Base-by-base conservation (phyloP, 2,797 vertebrate species). In the Champsocephalus gunnari region DNA sequence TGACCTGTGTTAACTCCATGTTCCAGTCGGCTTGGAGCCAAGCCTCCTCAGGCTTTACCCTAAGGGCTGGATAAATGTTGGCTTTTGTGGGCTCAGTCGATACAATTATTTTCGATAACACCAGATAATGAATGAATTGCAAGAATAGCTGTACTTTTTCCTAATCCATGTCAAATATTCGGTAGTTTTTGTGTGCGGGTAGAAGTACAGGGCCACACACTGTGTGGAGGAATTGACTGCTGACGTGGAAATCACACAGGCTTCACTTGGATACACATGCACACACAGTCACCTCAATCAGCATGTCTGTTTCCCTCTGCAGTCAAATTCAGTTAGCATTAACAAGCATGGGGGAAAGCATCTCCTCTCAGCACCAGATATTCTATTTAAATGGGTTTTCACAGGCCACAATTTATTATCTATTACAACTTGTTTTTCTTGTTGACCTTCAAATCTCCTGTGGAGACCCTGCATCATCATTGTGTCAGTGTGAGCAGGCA, bases 371-470 rank as follows among this genome's bases (percentile, higher is more conserved):
- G 77, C 56, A 50, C 69, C n/a, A 60, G 24, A 77, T 65, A 68
- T 87, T 84, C 66, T 10, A 24, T 82, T 70, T 87, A 85, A 91
- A 87, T 79, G 47, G 51, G 41, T 71, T 88, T 87, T 79, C 66
- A 80, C 66, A 56, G 63, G 57, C 76, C 3, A 0, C 63, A 56
- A 68, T 82, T 80, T 76, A 57, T 66, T 84, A 78, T 90, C 82
- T 69, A 71, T 87, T 86, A 84, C 86, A 87, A 75, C 74, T 86
- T 73, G 87, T 84, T 85, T 90, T 89, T 85, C 85, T 81, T 83
- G 83, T 85, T 92, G 90, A 92, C 92, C 91, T 93, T 92, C 84
- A 90, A 79, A 87, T 88, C 87, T 89, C 86, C 78, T 61, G 82
- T 77, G 74, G 86, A 85, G 89, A 88, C 85, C 82, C 80, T 66